Percentiles rank a stretch among this genome's conserved stretches.
Evolutionary conservation across 2,888 invertebrate genomes (phyloP).

Genomic region (Erpobdella octoculata): DNA sequence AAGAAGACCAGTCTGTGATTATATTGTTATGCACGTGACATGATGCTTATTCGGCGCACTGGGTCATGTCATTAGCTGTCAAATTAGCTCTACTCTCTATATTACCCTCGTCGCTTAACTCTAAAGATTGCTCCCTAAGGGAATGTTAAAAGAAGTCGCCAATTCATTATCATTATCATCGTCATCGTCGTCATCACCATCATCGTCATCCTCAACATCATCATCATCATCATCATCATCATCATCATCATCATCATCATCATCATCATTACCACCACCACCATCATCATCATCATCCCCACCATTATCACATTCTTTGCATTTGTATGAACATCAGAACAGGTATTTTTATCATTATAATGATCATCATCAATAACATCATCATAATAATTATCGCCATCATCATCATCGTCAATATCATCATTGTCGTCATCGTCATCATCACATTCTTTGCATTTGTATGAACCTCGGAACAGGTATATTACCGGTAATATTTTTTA

Average conservation of each 20-base stretch:
- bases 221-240: conserved; percentile 8
- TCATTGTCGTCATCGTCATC: conserved; percentile 59
- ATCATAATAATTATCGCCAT: conserved; percentile 1
- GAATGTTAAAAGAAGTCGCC: too few species aligned
- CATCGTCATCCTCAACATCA: neutral
- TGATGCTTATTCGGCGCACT: too few species aligned
- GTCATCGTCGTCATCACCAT: neutral
- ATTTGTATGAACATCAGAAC: neutral
- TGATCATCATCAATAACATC: conserved; percentile 23
- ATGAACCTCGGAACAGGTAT: too few species aligned
- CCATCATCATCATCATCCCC: conserved; percentile 28
- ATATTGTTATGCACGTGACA: too few species aligned
- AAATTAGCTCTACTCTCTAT: too few species aligned
- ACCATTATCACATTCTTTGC: conserved; percentile 10
- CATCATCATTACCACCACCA: conserved; percentile 17
- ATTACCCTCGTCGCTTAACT: too few species aligned
- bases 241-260: neutral
- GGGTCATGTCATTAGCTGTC: too few species aligned
- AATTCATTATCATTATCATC: neutral
- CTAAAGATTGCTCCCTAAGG: too few species aligned
- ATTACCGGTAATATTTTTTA: too few species aligned
- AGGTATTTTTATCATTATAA: conserved; percentile 18
- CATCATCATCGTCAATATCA: conserved; percentile 4
- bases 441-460: too few species aligned
- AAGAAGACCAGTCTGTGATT: too few species aligned